These are phyloP conservation scores for Crambe crambe DNA, from an alignment of 37 sponge, comb jelly and placozoan species.

Conservation along the genomic window DNA sequence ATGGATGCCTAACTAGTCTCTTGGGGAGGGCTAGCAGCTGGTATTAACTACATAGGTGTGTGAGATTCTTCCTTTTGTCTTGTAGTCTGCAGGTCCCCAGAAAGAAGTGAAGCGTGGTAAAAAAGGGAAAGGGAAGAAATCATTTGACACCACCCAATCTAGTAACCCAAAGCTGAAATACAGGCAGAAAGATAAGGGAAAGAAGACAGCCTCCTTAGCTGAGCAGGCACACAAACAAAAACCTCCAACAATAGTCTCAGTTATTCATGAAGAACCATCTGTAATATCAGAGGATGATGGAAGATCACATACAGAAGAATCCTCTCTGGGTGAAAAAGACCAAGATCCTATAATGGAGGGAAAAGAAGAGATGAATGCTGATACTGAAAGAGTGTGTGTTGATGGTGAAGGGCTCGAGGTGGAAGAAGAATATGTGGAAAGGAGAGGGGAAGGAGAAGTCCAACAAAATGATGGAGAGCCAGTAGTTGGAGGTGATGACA, in stretches of 20 bases:
- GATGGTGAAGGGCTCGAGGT: not conserved
- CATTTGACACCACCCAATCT: constrained; percentile 26
- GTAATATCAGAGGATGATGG: not conserved
- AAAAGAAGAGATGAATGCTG: not conserved
- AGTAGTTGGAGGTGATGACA: not conserved
- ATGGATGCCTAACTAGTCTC: not conserved
- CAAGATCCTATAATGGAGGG: not conserved
- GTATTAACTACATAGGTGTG: not conserved
- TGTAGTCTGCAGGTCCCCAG: constrained; percentile 61
- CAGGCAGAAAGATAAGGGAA: constrained; percentile 24
- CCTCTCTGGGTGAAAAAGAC: not conserved
- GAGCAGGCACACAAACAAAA: constrained; percentile 48
- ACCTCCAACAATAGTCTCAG: constrained; percentile 21
- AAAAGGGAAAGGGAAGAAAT: constrained; percentile 46
- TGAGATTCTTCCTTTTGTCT: not conserved
- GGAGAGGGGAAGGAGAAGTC: not conserved
- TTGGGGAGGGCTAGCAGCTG: not conserved
- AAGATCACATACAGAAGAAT: not conserved
- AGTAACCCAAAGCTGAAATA: constrained; percentile 78
- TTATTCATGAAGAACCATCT: constrained; percentile 6
- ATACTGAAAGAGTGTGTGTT: not conserved
- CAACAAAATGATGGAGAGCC: not conserved
- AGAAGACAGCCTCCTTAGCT: constrained; percentile 4
- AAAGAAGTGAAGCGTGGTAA: constrained; percentile 17
- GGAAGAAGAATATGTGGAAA: not conserved